phyloP scores from a whole-genome alignment of 64 coral and sea anemone genomes.

The Actinia equina region DNA sequence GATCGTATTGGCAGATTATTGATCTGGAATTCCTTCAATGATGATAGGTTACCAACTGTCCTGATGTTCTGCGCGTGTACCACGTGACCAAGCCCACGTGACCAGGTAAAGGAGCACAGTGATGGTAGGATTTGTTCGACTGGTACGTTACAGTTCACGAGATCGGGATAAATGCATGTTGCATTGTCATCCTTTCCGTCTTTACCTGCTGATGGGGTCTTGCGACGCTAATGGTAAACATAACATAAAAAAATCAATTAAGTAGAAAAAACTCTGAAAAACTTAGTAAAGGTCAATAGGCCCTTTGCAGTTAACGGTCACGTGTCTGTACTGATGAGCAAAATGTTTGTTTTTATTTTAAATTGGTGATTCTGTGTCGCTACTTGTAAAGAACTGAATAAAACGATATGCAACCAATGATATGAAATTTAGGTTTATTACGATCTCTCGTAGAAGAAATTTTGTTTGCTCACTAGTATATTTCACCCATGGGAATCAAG shows the following conservation, averaged over 20 bases:
- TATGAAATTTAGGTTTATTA: too few relatives aligned
- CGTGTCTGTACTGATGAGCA: too few relatives aligned
- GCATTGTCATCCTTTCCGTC: neutral
- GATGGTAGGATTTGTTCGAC: conserved; percentile 97
- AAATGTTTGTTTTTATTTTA: too few relatives aligned
- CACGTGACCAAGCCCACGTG: conserved; percentile 96
- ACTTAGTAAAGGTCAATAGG: too few relatives aligned
- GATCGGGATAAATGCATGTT: conserved; percentile 78
- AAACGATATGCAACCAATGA: too few relatives aligned
- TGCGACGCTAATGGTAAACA: conserved; percentile 13
- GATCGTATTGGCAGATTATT: conserved; percentile 91
- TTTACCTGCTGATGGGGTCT: conserved; percentile 8
- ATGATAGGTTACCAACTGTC: conserved; percentile 90
- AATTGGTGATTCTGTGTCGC: too few relatives aligned
- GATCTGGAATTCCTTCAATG: conserved; percentile 86
- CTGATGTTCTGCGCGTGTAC: conserved; percentile 96
- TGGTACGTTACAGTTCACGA: conserved; percentile 73
- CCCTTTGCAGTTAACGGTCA: too few relatives aligned
- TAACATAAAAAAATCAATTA: neutral
- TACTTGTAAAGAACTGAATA: too few relatives aligned
- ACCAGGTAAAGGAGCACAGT: conserved; percentile 76
- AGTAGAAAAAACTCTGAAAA: neutral
- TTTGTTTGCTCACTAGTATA: too few relatives aligned
- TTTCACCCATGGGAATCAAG: too few relatives aligned
- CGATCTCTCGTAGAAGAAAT: too few relatives aligned